Base-by-base conservation (phyloP, 92 coral and sea anemone genomes). In the Pocillopora meandrina region DNA sequence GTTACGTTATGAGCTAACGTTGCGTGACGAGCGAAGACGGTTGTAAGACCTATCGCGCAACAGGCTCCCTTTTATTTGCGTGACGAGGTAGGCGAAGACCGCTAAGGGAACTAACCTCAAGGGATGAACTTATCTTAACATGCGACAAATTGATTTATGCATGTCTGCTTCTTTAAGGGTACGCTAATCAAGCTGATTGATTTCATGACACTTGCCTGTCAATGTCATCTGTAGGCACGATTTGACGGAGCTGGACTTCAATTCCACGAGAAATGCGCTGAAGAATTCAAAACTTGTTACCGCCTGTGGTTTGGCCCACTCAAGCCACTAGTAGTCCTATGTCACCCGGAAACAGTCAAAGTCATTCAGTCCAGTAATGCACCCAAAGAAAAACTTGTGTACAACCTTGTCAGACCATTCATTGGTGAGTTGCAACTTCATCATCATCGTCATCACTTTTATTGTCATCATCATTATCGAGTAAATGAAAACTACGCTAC, bases 221-320 rank as follows among this genome's bases (percentile, higher is more conserved):
- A 21, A 65, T 65, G 19, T 83, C 61, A 20, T 72, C 47, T n/a
- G 34, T 77, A 92, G 95, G 80, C 90, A n/a, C 83, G 78, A 31
- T 92, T 92, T 64, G 93, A 91, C 65, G 93, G 95, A n/a, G 87
- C 81, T 19, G 95, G 95, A 15, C 79, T 92, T 56, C 85, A 89
- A 61, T 92, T 84, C 84, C 87, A 92, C 80, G 49, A 87, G n/a
- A 82, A 82, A n/a, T 92, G 95, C 36, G 85, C 93, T 2, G 64
- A 66, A 9, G 86, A 76, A 58, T 92, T 75, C 82, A 90, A 90
- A 86, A 92, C 89, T 12, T 76, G 93, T 55, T 92, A 84, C 71
- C 72, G 90, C 56, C 74, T 92, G 26, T 92, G 95, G 95, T 84
- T 81, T 73, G 95, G 95, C 1, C 95, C 95, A 2, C 85, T 92